Evolutionary conservation across 1,140 invertebrate genomes (phyloP).

Genomic region (Drosophila grimshawi): DNA sequence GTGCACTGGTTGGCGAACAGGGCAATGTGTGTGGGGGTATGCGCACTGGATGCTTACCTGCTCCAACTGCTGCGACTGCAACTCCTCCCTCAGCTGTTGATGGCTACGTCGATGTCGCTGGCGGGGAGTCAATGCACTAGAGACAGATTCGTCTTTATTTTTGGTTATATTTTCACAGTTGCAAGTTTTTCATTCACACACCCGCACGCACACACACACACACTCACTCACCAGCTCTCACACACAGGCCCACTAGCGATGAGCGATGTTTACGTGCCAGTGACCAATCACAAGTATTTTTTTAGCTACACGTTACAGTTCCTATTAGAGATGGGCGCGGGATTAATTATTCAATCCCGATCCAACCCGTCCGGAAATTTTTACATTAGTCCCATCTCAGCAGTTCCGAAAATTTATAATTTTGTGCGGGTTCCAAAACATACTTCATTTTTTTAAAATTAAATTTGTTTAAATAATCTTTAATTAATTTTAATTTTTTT

Average conservation of each 20-base stretch:
- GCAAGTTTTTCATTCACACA: conserved; percentile 77
- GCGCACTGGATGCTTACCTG: conserved; percentile 26
- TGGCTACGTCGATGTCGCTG: conserved; percentile 18
- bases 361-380: too few species aligned
- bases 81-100: conserved; percentile 24
- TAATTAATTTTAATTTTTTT: neutral
- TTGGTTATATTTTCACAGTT: conserved; percentile 81
- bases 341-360: too few species aligned
- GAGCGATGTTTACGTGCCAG: conserved; percentile 17
- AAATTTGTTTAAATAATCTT: too few species aligned
- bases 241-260: conserved; percentile 27
- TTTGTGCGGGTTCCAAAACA: too few species aligned
- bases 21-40: neutral
- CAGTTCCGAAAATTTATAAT: neutral
- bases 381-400: neutral
- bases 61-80: conserved; percentile 32
- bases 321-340: neutral
- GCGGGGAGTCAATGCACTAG: conserved; percentile 40
- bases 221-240: conserved; percentile 12
- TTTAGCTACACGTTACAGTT: conserved; percentile 19
- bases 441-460: too few species aligned
- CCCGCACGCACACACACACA: conserved; percentile 42
- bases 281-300: conserved; percentile 18
- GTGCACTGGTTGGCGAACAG: conserved; percentile 11
- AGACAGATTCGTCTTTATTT: conserved; percentile 59